Evolutionary conservation across 2,797 vertebrate species (phyloP).

Genomic region (Pygocentrus nattereri): DNA sequence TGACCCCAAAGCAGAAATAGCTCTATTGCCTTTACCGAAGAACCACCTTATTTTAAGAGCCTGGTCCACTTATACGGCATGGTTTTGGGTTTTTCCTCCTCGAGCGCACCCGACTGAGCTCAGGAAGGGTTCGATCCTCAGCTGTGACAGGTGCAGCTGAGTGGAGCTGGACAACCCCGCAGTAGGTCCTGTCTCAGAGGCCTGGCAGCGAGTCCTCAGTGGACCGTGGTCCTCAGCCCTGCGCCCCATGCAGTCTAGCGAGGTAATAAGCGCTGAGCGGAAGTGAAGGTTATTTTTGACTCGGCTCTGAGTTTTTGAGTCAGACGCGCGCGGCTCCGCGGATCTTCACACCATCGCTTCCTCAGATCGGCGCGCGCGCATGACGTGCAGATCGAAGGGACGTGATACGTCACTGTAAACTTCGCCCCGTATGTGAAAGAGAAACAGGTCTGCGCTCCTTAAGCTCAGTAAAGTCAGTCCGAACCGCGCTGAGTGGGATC

Average conservation of each 20-base stretch:
- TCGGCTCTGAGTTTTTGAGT: neutral
- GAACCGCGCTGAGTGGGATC: neutral
- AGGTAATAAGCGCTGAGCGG: constrained; percentile 7
- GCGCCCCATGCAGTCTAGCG: neutral
- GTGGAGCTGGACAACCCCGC: too few species aligned
- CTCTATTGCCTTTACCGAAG: too few species aligned
- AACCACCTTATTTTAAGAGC: too few species aligned
- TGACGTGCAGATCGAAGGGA: too few species aligned
- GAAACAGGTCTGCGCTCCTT: neutral
- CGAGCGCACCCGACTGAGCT: too few species aligned
- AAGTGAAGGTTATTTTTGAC: constrained; percentile 6
- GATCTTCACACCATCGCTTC: constrained; percentile 10
- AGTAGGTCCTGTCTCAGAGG: too few species aligned
- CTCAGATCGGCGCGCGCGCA: neutral
- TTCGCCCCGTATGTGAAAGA: constrained; percentile 7
- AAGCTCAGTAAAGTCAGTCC: too few species aligned
- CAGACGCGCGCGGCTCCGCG: constrained; percentile 1
- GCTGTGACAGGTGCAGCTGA: neutral
- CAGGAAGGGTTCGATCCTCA: neutral
- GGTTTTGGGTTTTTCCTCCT: too few species aligned
- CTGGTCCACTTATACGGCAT: too few species aligned
- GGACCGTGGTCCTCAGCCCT: neutral
- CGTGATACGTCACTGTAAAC: constrained; percentile 25
- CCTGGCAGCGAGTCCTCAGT: too few species aligned
- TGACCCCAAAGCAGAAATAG: too few species aligned